These are phyloP conservation scores for Euphonia xanthogaster DNA, from an alignment of 2,797 vertebrate species.

Conservation along the genomic window DNA sequence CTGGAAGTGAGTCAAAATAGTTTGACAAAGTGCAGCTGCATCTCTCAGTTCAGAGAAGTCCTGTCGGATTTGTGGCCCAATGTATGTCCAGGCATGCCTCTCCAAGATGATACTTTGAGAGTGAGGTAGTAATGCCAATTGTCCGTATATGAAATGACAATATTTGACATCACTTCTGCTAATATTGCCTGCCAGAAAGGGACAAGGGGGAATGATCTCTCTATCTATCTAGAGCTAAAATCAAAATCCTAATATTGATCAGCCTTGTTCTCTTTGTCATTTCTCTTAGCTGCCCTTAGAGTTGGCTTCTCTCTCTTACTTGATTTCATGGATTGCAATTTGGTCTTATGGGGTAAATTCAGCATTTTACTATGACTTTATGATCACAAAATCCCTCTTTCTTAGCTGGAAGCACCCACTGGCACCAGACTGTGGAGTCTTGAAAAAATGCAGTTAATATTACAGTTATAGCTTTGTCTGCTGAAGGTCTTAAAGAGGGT, in stretches of 20 bases:
- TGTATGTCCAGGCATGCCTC: constrained; percentile 24
- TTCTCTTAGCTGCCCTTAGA: neutral
- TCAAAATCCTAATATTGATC: constrained; percentile 45
- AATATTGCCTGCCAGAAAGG: constrained; percentile 45
- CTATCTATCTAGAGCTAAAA: constrained; percentile 9
- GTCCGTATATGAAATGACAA: constrained; percentile 52
- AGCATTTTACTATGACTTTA: neutral
- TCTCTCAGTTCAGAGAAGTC: neutral
- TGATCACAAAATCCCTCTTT: neutral
- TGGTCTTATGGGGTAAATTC: neutral
- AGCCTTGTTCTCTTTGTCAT: neutral
- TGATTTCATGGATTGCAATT: neutral
- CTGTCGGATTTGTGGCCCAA: neutral
- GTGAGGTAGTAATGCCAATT: neutral
- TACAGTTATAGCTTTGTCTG: neutral
- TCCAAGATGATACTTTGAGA: neutral
- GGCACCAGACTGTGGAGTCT: neutral
- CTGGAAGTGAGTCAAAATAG: neutral
- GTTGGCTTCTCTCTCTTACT: neutral
- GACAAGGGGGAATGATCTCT: constrained; percentile 20
- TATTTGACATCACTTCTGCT: constrained; percentile 61
- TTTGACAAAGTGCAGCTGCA: neutral
- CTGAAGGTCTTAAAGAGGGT: neutral
- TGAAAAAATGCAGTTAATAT: neutral
- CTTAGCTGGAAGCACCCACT: neutral